Evolutionary conservation across 1,140 invertebrate species (phyloP), one percentile per base, ranked within the genome.

Genomic region (Drosophila oshimai): DNA sequence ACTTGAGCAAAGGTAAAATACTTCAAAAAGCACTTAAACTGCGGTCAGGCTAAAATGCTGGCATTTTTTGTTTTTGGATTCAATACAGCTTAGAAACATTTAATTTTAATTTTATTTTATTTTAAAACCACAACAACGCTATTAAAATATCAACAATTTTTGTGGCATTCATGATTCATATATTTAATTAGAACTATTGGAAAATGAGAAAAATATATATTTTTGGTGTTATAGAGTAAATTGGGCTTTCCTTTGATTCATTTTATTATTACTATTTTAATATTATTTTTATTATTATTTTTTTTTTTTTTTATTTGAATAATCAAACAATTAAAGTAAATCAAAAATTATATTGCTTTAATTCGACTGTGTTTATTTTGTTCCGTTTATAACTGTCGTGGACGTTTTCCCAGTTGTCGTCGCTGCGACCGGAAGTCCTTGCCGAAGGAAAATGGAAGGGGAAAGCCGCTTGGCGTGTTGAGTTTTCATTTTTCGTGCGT

Each of bases 401-500:
- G 61, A 13, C 15, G 36, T 41, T 64, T 65, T n/a, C 26, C 47
- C 39, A 68, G 61, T 74, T 77, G 78, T 73, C 62, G 79, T 68
- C 54, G 53, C 39, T 44, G 47, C 20, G 44, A 39, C 51, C 72
- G 61, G 76, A 80, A 76, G 76, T 80, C 15, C 44, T 39, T 55
- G 53, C 29, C 12, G 6, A 3, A 13, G 20, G 15, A 41, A 39
- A 31, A 17, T 17, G 41, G 49, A 45, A 24, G 29, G 60, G 44
- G 58, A 36, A 64, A 10, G 18, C 18, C 39, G 44, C 42, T 44
- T 86, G 41, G 72, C 80, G 80, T 86, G 81, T 46, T 65, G 61
- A 49, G 41, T 72, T 79, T 64, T 72, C 60, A 75, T 86, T 86
- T 75, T 54, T 75, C 57, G 61, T 86, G 80, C 75, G 81, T 84